Conservation (phyloP, 2,888 invertebrate genomes). For the Eledone cirrhosa region DNA sequence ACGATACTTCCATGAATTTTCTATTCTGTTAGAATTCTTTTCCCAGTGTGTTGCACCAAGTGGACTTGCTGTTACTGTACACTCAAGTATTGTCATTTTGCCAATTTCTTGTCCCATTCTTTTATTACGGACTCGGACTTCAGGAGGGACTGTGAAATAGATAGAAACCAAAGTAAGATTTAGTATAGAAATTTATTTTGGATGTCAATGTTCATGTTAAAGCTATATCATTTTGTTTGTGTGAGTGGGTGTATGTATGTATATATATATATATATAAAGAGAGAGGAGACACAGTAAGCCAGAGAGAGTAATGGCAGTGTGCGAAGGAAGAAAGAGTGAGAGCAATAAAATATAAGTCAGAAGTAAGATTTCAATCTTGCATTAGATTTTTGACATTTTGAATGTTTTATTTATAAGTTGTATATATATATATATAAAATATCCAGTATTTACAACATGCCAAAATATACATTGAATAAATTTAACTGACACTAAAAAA, state of each 20-base stretch:
- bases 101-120: conserved; percentile 58
- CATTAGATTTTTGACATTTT: too few species aligned
- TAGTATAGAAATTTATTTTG: neutral
- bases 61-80: conserved; percentile 60
- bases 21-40: conserved; percentile 47
- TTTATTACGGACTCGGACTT: conserved; percentile 54
- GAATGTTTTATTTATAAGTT: too few species aligned
- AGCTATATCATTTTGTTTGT: neutral
- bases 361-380: too few species aligned
- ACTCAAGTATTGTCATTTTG: conserved; percentile 62
- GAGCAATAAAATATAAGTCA: too few species aligned
- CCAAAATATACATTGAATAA: too few species aligned
- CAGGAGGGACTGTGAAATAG: conserved; percentile 56
- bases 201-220: neutral
- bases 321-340: neutral
- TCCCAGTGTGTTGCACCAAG: conserved; percentile 58
- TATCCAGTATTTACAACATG: too few species aligned
- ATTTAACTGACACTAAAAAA: too few species aligned
- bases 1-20: conserved; percentile 49
- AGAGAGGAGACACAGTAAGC: neutral
- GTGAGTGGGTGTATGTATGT: neutral
- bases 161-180: neutral
- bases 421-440: too few species aligned
- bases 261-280: neutral
- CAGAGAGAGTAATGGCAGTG: neutral